Base-by-base conservation (phyloP, 2,113 vertebrate species). In the Oryctolagus cuniculus region DNA sequence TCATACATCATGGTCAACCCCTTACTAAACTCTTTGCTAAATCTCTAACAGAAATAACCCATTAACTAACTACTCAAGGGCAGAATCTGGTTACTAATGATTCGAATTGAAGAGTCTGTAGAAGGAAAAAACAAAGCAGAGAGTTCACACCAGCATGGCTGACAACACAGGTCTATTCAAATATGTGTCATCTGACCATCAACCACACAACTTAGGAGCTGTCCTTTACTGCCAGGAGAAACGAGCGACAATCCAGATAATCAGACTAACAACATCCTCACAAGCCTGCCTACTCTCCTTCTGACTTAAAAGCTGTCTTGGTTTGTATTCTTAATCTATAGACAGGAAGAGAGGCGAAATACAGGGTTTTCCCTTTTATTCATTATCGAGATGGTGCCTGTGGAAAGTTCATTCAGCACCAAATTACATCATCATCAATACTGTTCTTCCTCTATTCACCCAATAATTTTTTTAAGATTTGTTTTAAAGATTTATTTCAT, bases 61-160 rank as follows among this genome's bases (percentile, higher is more conserved):
- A 69, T 27, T 86, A 69, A 80, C 0, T 11, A 90, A 80, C 0
- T 12, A 90, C 27, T 0, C 3, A 2, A 6, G 36, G 64, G 91
- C 4, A 91, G 49, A 94, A 79, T 97, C 70, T 91, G 74, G 70
- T 0, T 69, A 0, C 90, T 77, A 80, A 74, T 74, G 63, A 0
- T 89, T 7, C 38, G 38, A 94, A 90, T 87, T 73, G 85, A 97
- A 88, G 89, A 97, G 89, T 0, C 3, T 87, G 11, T 0, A 89
- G 94, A 84, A 79, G 92, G 91, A 85, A 93, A 94, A 94, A 94
- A 77, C 0, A 83, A 87, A 93, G 74, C 4, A 44, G 44, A 44
- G 44, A 44, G 21, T 67, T 93, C 82, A 77, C 85, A 94, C 17
- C 1, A 64, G 84, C 73, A 95, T 21, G 89, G 34, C 64, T 72